phyloP scores from a whole-genome alignment of 1,140 invertebrate genomes.

The Drosophila ambigua region DNA sequence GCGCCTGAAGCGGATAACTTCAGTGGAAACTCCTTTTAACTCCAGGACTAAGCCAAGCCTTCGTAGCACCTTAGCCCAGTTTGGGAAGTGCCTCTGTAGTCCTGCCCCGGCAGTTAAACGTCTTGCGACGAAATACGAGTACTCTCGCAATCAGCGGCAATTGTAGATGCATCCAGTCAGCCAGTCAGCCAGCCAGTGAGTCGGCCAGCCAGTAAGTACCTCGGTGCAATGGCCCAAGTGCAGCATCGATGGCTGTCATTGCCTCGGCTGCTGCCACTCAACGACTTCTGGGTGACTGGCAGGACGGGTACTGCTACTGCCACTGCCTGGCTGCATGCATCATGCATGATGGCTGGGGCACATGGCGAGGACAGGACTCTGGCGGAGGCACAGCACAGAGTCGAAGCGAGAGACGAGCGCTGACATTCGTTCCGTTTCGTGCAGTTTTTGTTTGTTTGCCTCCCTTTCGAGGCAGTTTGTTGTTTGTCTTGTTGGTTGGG shows the following conservation, averaged over 20 bases:
- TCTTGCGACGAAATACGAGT: conserved; percentile 19
- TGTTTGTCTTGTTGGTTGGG: conserved; percentile 36
- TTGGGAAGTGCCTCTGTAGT: conserved; percentile 16
- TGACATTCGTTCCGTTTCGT: conserved; percentile 37
- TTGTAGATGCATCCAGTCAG: conserved; percentile 57
- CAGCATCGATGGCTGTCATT: conserved; percentile 49
- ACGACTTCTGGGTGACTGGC: conserved; percentile 18
- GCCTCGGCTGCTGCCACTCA: conserved; percentile 50
- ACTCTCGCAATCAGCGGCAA: conserved; percentile 64
- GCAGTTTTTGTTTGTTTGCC: conserved; percentile 51
- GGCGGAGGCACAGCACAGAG: conserved; percentile 9
- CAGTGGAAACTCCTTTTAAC: conserved; percentile 19
- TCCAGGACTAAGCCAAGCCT: conserved; percentile 18
- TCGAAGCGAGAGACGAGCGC: conserved; percentile 35
- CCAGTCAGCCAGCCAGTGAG: conserved; percentile 2
- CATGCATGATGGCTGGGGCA: conserved; percentile 47
- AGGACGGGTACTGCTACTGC: conserved; percentile 18
- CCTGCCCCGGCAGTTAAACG: neutral
- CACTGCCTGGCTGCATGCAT: conserved; percentile 44
- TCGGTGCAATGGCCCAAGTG: conserved; percentile 51
- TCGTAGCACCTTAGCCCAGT: conserved; percentile 30
- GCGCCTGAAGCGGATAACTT: neutral
- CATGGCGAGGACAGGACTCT: conserved; percentile 22
- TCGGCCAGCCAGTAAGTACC: conserved; percentile 36
- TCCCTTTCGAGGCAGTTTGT: conserved; percentile 37